These are phyloP conservation scores for Cremastinae sp. DNA, from an alignment of 2,888 invertebrate genomes.

Conservation along the genomic window DNA sequence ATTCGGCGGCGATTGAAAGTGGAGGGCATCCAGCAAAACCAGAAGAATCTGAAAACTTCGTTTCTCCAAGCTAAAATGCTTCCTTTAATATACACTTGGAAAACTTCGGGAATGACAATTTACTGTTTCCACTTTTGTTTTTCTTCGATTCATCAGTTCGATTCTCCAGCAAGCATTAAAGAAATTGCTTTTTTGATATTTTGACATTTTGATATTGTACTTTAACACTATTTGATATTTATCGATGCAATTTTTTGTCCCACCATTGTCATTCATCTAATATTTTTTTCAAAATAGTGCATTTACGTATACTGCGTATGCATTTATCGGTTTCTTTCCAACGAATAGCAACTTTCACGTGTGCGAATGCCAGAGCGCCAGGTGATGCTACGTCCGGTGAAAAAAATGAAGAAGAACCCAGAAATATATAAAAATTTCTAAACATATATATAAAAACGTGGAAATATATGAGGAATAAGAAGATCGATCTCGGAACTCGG, in stretches of 20 bases:
- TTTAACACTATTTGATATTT: too few relatives aligned
- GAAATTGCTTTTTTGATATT: neutral
- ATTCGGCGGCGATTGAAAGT: constrained; percentile 65
- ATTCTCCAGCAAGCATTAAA: neutral
- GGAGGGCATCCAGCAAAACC: constrained; percentile 50
- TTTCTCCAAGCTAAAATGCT: neutral
- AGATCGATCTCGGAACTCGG: constrained; percentile 64
- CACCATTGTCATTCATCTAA: too few relatives aligned
- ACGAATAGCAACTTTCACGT: constrained; percentile 40
- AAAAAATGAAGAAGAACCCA: constrained; percentile 36
- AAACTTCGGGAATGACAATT: constrained; percentile 13
- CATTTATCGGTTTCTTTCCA: constrained; percentile 19
- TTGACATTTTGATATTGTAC: neutral
- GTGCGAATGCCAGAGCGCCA: constrained; percentile 50
- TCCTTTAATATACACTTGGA: constrained; percentile 4
- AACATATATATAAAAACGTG: constrained; percentile 19
- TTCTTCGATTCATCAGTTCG: neutral
- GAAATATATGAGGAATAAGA: constrained; percentile 36
- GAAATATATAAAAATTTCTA: constrained; percentile 45
- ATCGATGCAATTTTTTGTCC: too few relatives aligned
- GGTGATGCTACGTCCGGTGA: constrained; percentile 42
- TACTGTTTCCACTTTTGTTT: constrained; percentile 10
- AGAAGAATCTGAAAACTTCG: constrained; percentile 21
- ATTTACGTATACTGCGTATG: constrained; percentile 7
- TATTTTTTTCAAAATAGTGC: too few relatives aligned